A percentile compares a stretch with the other conserved stretches of the same genome.
These are phyloP conservation scores for Microplitis mediator DNA, from an alignment of 1,140 invertebrate species.

Conservation along the genomic window DNA sequence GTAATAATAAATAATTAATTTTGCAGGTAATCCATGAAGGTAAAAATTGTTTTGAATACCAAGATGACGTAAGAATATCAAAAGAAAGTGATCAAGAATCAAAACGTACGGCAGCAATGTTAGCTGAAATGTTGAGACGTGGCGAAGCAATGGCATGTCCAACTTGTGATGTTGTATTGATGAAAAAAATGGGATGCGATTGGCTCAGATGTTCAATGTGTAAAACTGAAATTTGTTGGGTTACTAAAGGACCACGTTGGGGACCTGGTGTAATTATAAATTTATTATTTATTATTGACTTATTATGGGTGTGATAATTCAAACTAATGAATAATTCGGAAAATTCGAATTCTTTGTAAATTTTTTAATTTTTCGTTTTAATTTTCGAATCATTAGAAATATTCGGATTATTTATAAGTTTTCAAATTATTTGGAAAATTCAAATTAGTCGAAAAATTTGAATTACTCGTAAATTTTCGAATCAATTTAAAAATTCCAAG, in stretches of 20 bases:
- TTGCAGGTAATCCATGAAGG: constrained; percentile 80
- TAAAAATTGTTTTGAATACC: constrained; percentile 85
- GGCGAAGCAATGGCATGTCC: constrained; percentile 89
- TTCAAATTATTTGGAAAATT: too few relatives aligned
- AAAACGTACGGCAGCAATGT: constrained; percentile 76
- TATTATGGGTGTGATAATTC: background rate
- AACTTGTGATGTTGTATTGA: constrained; percentile 79
- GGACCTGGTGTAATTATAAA: constrained; percentile 71
- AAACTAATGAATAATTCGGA: background rate
- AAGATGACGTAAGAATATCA: constrained; percentile 73
- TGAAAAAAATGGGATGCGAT: constrained; percentile 95
- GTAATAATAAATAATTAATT: too few relatives aligned
- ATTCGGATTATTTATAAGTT: too few relatives aligned
- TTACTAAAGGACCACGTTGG: constrained; percentile 86
- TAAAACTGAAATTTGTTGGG: constrained; percentile 95
- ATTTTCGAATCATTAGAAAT: too few relatives aligned
- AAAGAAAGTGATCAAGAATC: constrained; percentile 72
- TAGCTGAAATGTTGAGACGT: constrained; percentile 80
- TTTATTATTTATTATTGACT: background rate
- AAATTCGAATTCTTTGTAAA: background rate
- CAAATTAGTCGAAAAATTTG: too few relatives aligned
- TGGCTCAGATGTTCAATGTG: constrained; percentile 93
- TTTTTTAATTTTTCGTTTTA: background rate
- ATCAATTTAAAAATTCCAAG: too few relatives aligned
- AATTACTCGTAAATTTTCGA: too few relatives aligned